Evolutionary conservation across 2,113 vertebrate species (phyloP).

Genomic region (Nothoprocta pentlandii): DNA sequence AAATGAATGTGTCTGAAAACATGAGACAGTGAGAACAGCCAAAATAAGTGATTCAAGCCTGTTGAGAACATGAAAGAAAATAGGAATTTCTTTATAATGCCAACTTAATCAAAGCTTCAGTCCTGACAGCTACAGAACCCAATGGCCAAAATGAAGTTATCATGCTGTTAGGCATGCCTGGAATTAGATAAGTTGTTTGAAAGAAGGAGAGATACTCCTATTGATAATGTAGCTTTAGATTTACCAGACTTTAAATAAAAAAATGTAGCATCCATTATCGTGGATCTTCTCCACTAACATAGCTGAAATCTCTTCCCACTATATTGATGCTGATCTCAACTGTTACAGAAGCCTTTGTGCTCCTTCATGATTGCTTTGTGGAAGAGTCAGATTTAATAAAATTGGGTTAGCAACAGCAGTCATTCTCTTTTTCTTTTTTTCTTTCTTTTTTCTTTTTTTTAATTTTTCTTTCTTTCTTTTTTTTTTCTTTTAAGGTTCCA

Average conservation of each 20-base stretch:
- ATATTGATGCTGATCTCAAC: not conserved
- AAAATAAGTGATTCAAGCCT: slow-evolving; percentile 65
- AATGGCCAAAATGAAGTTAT: slow-evolving; percentile 17
- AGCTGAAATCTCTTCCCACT: not conserved
- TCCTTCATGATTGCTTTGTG: not conserved
- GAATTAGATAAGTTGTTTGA: slow-evolving; percentile 17
- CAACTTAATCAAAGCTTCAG: slow-evolving; percentile 67
- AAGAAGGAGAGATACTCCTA: not conserved
- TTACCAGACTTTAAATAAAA: slow-evolving; percentile 23
- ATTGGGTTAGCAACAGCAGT: not conserved
- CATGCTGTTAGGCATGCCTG: slow-evolving; percentile 21
- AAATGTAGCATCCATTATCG: not conserved
- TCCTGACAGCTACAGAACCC: slow-evolving; percentile 39
- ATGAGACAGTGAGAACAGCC: slow-evolving; percentile 66
- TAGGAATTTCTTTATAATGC: slow-evolving; percentile 45
- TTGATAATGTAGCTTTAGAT: not conserved
- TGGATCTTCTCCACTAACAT: not conserved
- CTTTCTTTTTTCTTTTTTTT: not conserved
- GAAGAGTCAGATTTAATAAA: not conserved
- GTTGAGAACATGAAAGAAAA: slow-evolving; percentile 69
- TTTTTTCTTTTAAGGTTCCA: not conserved
- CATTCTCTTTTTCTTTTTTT: not conserved
- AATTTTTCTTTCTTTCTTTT: not conserved
- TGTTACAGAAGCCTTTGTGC: not conserved
- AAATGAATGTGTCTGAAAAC: slow-evolving; percentile 74